Base-by-base conservation (phyloP, 1,140 invertebrate genomes). In the Heliothis virescens region DNA sequence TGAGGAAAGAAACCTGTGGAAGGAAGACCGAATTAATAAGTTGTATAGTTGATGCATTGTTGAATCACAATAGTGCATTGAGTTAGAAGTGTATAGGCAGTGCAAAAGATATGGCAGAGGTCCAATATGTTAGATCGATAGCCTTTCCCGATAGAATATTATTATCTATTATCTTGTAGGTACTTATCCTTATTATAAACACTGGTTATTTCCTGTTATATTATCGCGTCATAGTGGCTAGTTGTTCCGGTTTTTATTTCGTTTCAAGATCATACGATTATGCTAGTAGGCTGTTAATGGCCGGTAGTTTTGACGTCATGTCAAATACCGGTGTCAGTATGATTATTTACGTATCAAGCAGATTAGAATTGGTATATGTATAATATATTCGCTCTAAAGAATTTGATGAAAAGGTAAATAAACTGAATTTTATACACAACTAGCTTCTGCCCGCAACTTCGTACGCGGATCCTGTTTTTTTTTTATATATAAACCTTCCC, bases 1-100 rank as follows among this genome's bases (percentile, higher is more conserved):
- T 84, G 81, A 5, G 85, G 83, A 82, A 90, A 89, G 86, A 93
- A 90, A 82, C 90, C 91, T 92, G 87, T n/a, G 57, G 67, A 3
- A 53, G 7, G 10, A 12, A 21, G 26, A 41, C 34, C 1, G 10
- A 41, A 63, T 41, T 50, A 69, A 11, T 2, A 12, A 48, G n/a
- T 53, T 41, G 21, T 41, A 5, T 0, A 7, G 5, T 5, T 41
- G 34, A 41, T 41, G 9, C 5, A 41, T 41, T 41, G 34, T 41
- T 9, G 34, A 41, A 41, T 41, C 9, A 41, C 9, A 21, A 26
- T 18, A 13, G 52, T 7, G 52, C 52, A 41, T 41, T 41, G 34
- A 9, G 34, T 41, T 41, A 41, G 52, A n/a, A n/a, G 52, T 53
- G 52, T 13, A n/a, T 53, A 41, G 34, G 34, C 34, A 7, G 34